These are phyloP conservation scores for Apotomis betuletana DNA, from an alignment of 2,888 invertebrate genomes.

Conservation along the genomic window DNA sequence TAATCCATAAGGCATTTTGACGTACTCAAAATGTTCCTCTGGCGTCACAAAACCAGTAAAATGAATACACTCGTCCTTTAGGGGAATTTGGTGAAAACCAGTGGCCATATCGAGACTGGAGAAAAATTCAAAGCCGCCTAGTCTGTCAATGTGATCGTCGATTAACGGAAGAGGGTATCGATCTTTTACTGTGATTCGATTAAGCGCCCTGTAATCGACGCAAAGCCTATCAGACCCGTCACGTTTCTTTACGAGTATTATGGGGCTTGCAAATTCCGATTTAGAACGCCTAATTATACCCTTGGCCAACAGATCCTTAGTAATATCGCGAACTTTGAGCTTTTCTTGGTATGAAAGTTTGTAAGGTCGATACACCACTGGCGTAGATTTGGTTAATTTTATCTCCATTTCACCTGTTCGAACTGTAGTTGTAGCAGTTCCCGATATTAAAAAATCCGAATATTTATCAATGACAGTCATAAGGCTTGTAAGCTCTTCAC, in stretches of 20 bases:
- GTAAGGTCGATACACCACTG: slow-evolving; percentile 33
- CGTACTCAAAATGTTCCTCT: no score
- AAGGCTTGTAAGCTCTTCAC: background rate
- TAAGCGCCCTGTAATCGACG: slow-evolving; percentile 2
- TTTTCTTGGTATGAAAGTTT: no score
- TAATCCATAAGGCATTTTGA: slow-evolving; percentile 2
- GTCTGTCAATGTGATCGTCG: no score
- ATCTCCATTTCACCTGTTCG: slow-evolving; percentile 21
- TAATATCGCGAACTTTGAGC: slow-evolving; percentile 30
- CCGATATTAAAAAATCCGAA: background rate
- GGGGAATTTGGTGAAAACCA: slow-evolving; percentile 14
- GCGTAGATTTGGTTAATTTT: slow-evolving; percentile 18
- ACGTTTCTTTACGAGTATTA: slow-evolving; percentile 48
- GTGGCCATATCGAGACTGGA: no score
- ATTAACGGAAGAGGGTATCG: no score
- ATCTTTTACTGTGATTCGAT: background rate
- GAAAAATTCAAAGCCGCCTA: no score
- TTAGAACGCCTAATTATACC: slow-evolving; percentile 30
- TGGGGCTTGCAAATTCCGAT: slow-evolving; percentile 50
- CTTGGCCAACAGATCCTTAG: slow-evolving; percentile 36
- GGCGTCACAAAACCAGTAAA: no score
- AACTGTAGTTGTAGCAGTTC: background rate
- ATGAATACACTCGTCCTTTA: no score
- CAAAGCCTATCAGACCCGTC: background rate
- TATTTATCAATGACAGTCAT: background rate